Evolutionary conservation across 2,797 vertebrate species (phyloP).

Genomic region (Diplodus sargus): DNA sequence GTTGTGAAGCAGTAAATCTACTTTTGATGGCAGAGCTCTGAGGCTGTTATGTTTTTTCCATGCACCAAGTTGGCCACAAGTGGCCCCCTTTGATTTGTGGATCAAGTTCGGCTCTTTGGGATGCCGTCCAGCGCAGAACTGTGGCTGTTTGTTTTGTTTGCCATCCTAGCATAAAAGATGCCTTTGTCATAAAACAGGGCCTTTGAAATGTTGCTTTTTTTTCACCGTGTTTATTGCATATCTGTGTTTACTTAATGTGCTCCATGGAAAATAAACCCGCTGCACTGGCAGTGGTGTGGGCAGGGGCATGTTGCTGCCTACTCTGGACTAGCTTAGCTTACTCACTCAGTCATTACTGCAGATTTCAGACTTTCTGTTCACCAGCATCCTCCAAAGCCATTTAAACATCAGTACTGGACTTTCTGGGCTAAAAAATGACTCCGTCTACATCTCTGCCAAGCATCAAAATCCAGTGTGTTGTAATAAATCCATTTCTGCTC

Average conservation of each 20-base stretch:
- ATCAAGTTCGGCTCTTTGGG: constrained; percentile 70
- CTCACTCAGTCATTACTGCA: constrained; percentile 34
- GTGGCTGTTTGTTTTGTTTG: constrained; percentile 75
- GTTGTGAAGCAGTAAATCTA: constrained; percentile 64
- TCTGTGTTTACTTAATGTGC: constrained; percentile 74
- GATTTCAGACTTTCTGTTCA: constrained; percentile 33
- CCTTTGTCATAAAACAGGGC: constrained; percentile 72
- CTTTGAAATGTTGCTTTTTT: constrained; percentile 54
- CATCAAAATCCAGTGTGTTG: constrained; percentile 1
- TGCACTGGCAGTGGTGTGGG: constrained; percentile 39
- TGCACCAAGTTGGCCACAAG: constrained; percentile 67
- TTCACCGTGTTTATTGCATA: constrained; percentile 67
- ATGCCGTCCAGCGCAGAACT: constrained; percentile 65
- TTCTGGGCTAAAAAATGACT: constrained; percentile 23
- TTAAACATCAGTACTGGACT: constrained; percentile 31
- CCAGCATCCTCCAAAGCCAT: constrained; percentile 14
- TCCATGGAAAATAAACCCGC: constrained; percentile 69
- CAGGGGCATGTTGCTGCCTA: constrained; percentile 25
- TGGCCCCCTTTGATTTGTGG: constrained; percentile 74
- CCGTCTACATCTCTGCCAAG: constrained; percentile 12
- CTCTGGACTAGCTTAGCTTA: constrained; percentile 28
- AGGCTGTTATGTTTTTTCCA: constrained; percentile 71
- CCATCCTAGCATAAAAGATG: constrained; percentile 75
- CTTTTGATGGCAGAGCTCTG: constrained; percentile 63
- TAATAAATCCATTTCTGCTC: constrained; percentile 38